A percentile compares a stretch with the other conserved stretches of the same genome.
These are phyloP conservation scores for Chloebia gouldiae DNA, from an alignment of 2,113 vertebrate species.

Conservation along the genomic window DNA sequence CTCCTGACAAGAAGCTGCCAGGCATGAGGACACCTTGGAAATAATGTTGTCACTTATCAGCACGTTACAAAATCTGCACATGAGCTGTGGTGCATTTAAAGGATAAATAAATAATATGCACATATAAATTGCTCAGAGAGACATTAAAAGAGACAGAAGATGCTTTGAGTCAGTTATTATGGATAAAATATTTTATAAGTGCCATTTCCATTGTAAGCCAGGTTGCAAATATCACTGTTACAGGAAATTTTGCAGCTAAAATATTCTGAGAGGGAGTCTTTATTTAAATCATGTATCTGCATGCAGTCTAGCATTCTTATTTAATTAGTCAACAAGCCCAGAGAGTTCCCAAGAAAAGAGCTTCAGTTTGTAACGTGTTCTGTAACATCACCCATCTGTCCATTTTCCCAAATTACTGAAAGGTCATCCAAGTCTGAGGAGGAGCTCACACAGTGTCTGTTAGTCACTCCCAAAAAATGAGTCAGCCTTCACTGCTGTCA, in stretches of 20 bases:
- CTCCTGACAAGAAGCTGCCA: neutral
- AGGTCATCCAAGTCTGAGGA: neutral
- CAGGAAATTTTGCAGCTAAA: neutral
- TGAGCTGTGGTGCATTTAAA: neutral
- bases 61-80: neutral
- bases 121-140: neutral
- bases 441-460: neutral
- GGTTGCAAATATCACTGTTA: neutral
- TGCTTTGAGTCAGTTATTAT: neutral
- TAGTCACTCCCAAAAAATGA: neutral
- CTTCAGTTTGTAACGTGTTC: neutral
- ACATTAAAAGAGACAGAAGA: neutral
- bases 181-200: neutral
- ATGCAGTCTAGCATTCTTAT: neutral
- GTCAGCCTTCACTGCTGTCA: neutral
- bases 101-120: neutral
- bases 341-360: neutral
- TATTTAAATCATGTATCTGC: neutral
- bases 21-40: neutral
- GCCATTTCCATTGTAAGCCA: neutral
- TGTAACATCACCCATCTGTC: neutral
- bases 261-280: neutral
- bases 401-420: neutral
- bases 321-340: neutral
- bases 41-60: neutral